phyloP scores from a whole-genome alignment of 2,113 vertebrate genomes.

The Redunca redunca region DNA sequence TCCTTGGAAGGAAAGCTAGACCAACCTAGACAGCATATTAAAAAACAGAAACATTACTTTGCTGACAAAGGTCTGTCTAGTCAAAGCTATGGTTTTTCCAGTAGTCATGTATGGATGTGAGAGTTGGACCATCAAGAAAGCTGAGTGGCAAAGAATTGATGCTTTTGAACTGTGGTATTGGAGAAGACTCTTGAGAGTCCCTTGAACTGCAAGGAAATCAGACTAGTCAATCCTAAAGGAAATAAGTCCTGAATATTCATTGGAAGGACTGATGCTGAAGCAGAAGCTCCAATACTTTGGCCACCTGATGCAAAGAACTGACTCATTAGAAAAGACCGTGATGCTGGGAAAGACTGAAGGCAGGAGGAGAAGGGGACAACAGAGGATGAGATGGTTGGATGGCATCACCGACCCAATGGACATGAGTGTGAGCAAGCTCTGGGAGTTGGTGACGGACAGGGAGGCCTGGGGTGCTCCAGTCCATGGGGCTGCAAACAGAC shows the following conservation, averaged over 20 bases:
- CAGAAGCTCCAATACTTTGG: background rate
- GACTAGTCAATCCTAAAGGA: background rate
- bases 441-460: background rate
- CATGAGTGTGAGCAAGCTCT: background rate
- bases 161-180: background rate
- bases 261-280: background rate
- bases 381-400: background rate
- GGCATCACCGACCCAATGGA: background rate
- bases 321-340: background rate
- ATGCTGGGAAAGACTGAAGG: background rate
- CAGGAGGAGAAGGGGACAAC: background rate
- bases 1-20: background rate
- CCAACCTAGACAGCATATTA: background rate
- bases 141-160: background rate
- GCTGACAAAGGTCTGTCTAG: background rate
- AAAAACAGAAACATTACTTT: background rate
- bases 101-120: background rate
- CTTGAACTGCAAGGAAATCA: background rate
- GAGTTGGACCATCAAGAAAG: background rate
- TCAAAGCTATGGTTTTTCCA: background rate
- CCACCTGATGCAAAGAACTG: background rate
- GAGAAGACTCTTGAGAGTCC: background rate
- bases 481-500: background rate
- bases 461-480: background rate
- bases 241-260: background rate